Conservation (phyloP, 2,797 vertebrate species). For the Rhabdomys pumilio region DNA sequence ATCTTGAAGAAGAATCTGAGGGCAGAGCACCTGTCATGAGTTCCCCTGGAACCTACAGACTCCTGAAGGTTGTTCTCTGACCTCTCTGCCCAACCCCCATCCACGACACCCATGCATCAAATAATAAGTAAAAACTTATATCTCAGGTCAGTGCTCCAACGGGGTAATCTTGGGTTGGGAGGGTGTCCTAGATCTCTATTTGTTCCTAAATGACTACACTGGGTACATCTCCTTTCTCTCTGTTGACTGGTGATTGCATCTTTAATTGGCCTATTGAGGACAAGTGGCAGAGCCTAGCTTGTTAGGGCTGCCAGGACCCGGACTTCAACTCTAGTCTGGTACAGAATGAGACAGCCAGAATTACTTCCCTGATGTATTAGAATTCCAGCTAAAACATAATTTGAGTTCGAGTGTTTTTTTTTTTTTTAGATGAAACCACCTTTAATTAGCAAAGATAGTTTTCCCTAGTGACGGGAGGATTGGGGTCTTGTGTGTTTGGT, state of each 20-base stretch:
- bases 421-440: not conserved
- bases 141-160: not conserved
- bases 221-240: not conserved
- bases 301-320: not conserved
- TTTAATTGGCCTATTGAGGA: not conserved
- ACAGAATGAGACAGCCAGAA: not conserved
- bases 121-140: not conserved
- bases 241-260: not conserved
- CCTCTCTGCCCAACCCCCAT: not conserved
- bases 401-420: not conserved
- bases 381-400: constrained; percentile 40
- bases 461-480: not conserved
- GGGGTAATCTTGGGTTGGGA: not conserved
- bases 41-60: not conserved
- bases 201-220: not conserved
- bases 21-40: not conserved
- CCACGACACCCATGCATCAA: not conserved
- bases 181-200: not conserved
- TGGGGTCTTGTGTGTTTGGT: not conserved
- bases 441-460: constrained; percentile 45
- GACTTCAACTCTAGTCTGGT: not conserved
- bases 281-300: not conserved
- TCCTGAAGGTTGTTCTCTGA: not conserved
- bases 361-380: not conserved
- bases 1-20: not conserved